Base-by-base conservation (phyloP, 2,888 invertebrate genomes). In the Tillus elongatus region DNA sequence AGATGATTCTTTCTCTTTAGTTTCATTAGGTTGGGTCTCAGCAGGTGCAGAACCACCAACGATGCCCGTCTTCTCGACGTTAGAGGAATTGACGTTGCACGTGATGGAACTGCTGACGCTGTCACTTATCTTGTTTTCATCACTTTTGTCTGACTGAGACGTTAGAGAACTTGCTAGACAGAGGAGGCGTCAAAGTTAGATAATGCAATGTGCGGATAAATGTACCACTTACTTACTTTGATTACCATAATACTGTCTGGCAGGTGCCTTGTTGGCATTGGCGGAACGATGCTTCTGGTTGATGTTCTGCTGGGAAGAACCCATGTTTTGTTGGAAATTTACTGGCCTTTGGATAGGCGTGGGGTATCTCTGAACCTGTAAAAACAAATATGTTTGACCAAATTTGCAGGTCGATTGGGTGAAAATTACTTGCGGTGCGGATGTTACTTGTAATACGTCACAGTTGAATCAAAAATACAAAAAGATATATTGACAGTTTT, bases 271-370 rank as follows among this genome's bases (percentile, higher is more conserved):
- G 57, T 61, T 60, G 42, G 53, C 56, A 37, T 56, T 55, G 44
- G 56, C 57, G 36, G 54, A 58, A 50, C 57, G 66, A 58, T 48
- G 65, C 55, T 47, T 65, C 53, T 62, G 66, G 56, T 52, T 66
- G 51, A 49, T 53, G 55, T 45, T 62, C 50, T 49, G 63, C 53
- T 58, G 60, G 38, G 61, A 53, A 4, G 64, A 63, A 40, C 64
- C 64, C 13, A 68, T 60, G 35, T 65, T 62, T 14, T 66, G 66
- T 40, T 70, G 69, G 49, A 68, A 72, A 30, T 69, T 69, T 8
- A 69, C 68, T 2, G 72, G 72, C 51, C 72, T 61, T 41, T 73
- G 72, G 45, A 73, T 73, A 9, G 72, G 72, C 4, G 70, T 61
- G 4, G 72, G 72, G 44, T 70, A 66, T 41, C 65, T 52, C 41